Percentiles rank a stretch among this genome's conserved stretches.
These are phyloP conservation scores for Synergus japonicus DNA, from an alignment of 2,888 invertebrate genomes.

Conservation along the genomic window DNA sequence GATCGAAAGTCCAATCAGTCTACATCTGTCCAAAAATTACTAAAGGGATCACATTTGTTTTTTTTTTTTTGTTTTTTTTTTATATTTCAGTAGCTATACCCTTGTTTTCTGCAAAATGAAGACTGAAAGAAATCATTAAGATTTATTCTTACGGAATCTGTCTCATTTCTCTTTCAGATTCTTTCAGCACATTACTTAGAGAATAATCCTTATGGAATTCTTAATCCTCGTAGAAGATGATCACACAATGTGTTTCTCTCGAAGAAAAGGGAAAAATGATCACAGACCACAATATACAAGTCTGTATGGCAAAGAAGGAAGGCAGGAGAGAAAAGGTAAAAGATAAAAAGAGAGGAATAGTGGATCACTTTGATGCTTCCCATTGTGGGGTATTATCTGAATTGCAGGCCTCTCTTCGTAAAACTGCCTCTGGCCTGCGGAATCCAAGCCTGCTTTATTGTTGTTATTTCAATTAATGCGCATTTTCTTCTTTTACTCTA, in stretches of 20 bases:
- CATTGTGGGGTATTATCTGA: conserved; percentile 61
- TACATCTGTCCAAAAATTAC: no score
- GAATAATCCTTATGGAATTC: conserved; percentile 23
- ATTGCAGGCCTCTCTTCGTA: conserved; percentile 58
- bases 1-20: no score
- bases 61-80: no score
- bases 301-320: neutral
- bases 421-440: conserved; percentile 54
- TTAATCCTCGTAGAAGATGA: conserved; percentile 16
- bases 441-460: conserved; percentile 50
- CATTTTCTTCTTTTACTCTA: conserved; percentile 52
- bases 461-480: conserved; percentile 62
- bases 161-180: neutral
- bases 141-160: neutral
- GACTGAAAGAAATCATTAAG: no score
- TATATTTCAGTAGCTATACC: no score
- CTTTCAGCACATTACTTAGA: conserved; percentile 12
- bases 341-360: conserved; percentile 35
- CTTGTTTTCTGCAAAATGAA: no score
- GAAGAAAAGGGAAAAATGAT: conserved; percentile 10
- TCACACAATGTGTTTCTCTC: conserved; percentile 6
- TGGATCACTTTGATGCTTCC: conserved; percentile 55
- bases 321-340: conserved; percentile 14
- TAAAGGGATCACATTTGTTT: no score
- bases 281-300: neutral